Percentiles rank a stretch among this genome's conserved stretches.
Evolutionary conservation across 2,113 vertebrate genomes (phyloP).

Genomic region (Caloenas nicobarica): DNA sequence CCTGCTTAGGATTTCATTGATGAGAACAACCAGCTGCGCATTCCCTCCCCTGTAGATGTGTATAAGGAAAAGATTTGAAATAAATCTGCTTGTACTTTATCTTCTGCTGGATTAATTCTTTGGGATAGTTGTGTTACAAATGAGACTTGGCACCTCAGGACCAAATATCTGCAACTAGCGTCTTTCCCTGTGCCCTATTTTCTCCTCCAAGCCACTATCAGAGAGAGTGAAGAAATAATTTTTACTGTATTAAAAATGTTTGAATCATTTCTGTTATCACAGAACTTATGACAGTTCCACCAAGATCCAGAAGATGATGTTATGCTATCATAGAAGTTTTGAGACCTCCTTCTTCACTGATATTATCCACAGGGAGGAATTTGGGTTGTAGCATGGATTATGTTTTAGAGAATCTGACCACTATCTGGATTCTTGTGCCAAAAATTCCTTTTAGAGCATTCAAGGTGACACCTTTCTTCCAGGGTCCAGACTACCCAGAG

Average conservation of each 20-base stretch:
- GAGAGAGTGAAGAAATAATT: not conserved
- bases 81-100: not conserved
- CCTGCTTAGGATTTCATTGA: not conserved
- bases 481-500: not conserved
- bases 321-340: not conserved
- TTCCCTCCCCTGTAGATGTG: not conserved
- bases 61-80: not conserved
- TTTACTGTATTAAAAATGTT: not conserved
- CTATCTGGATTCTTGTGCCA: not conserved
- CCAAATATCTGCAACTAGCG: not conserved
- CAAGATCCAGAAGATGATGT: not conserved
- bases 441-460: not conserved
- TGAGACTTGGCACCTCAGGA: not conserved
- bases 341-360: not conserved
- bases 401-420: not conserved
- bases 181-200: not conserved
- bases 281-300: not conserved
- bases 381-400: not conserved
- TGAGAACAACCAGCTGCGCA: not conserved
- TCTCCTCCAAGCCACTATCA: not conserved
- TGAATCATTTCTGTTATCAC: not conserved
- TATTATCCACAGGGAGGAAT: not conserved
- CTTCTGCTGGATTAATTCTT: not conserved
- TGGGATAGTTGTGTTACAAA: not conserved
- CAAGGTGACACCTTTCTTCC: not conserved